Evolutionary conservation across 2,113 vertebrate genomes (phyloP), one percentile per base, ranked within the genome.

Genomic region (Gymnarchus niloticus): DNA sequence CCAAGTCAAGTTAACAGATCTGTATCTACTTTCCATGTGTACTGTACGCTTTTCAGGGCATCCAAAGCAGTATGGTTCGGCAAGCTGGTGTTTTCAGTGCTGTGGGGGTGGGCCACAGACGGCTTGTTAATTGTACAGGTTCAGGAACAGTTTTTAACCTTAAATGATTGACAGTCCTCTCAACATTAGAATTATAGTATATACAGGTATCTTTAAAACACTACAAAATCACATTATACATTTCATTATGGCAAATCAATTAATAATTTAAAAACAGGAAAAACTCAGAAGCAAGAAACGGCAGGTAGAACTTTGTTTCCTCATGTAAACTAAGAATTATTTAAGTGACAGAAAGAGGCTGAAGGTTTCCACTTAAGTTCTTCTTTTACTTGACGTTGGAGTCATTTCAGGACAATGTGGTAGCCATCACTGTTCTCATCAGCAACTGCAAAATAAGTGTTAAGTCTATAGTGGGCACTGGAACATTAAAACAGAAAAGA

Each of bases 351-450:
- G 41, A 17, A 69, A 69, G 28, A 33, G n/a, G 65, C 41, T 69
- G 65, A 41, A 19, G 65, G 5, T 41, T 69, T 69, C 61, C 84
- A 86, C 86, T 83, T 23, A 52, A 85, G 49, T 56, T 81, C 57
- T 12, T 54, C 25, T 48, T 77, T 78, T 7, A 6, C 44, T 87
- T 23, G n/a, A 3, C 19, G 83, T 5, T 51, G 17, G 3, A 69
- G n/a, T 94, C 95, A 98, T 89, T 97, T 97, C 90, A 98, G 92
- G 91, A 99, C 95, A 86, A 98, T 87, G 88, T 97, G 96, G 92
- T 95, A 97, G 84, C 96, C 95, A 0, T 96, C 95, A 0, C 93
- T 95, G 90, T 92, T 97, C 93, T 96, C 97, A 81, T 96, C 97
- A 97, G 94, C 48, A 89, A 23, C 82, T 82, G 83, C 86, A 82